phyloP scores from a whole-genome alignment of 2,888 invertebrate species.

The Drosophila recens region DNA sequence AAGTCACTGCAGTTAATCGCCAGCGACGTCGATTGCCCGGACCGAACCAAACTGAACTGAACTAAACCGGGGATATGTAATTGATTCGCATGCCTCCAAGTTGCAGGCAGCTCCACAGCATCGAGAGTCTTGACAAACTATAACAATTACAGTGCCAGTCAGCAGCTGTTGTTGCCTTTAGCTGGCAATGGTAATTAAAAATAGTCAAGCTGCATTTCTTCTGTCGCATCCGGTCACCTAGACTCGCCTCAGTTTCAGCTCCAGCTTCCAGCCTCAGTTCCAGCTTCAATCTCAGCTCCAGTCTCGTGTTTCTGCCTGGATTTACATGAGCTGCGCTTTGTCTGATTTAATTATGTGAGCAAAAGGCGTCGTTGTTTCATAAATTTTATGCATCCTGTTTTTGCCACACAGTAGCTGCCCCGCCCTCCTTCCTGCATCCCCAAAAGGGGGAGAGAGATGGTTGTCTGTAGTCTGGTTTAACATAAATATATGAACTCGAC shows the following conservation, averaged over 20 bases:
- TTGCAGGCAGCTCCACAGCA: constrained; percentile 9
- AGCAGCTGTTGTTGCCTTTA: constrained; percentile 50
- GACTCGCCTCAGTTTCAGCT: constrained; percentile 1
- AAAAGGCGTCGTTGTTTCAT: constrained; percentile 79
- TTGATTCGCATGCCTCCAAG: constrained; percentile 71
- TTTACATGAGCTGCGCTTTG: constrained; percentile 76
- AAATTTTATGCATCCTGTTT: constrained; percentile 78
- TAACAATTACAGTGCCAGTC: constrained; percentile 70
- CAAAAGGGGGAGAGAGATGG: neutral
- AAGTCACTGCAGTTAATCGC: constrained; percentile 80
- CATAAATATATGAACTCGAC: constrained; percentile 26
- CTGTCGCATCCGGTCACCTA: constrained; percentile 65
- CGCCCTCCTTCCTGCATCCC: neutral
- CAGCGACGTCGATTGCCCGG: constrained; percentile 61
- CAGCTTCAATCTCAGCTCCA: constrained; percentile 17
- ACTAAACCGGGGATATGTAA: constrained; percentile 60
- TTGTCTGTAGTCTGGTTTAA: constrained; percentile 27
- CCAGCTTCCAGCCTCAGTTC: neutral
- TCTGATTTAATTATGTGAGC: constrained; percentile 79
- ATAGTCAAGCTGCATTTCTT: constrained; percentile 79
- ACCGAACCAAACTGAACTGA: neutral
- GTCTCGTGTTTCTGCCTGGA: constrained; percentile 39
- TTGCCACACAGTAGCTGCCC: constrained; percentile 24
- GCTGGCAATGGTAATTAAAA: constrained; percentile 75
- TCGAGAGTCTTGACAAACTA: constrained; percentile 63